Evolutionary conservation across 2,113 vertebrate species (phyloP), one percentile per base, ranked within the genome.

Genomic region (Toxostoma redivivum): DNA sequence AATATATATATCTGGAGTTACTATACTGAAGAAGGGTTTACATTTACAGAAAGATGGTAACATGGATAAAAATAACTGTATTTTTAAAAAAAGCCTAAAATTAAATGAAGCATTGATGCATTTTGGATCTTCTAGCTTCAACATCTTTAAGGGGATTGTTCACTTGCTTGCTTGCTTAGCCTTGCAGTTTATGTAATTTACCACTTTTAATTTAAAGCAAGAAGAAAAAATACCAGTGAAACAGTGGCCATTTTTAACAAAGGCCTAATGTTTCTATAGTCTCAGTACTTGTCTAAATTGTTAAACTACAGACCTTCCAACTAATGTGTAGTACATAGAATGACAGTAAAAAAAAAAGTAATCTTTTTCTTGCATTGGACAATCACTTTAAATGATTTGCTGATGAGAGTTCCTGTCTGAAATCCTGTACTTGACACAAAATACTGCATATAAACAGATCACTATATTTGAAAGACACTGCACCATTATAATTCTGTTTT

Each of bases 401-500:
- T 62, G 67, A 80, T 22, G 37, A 92, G 66, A 90, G 60, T 86
- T 44, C n/a, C 51, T 51, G 15, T 64, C 42, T 88, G 74, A 74
- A 93, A 92, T 33, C 27, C 38, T 74, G 64, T 16, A 37, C 17
- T 74, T 95, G 1, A 2, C 53, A 64, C 9, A 74, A 84, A 91
- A 67, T n/a, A 74, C 44, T 67, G 48, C 54, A 74, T 67, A 74
- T 40, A 92, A 91, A 58, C 51, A 86, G 40, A 81, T 67, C 35
- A 30, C 42, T 86, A 11, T 28, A 67, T 86, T 57, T 88, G 86
- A 94, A 94, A 88, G 42, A 78, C 17, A 90, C 47, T 79, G 64
- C 45, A 91, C 15, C 24, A 84, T 40, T 84, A n/a, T 74, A 92
- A 92, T 78, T 90, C 28, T 86, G 58, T 87, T 92, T 88, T 92